Conservation (phyloP, 2,888 invertebrate species). For the Scaptomyza caliginosa region DNA sequence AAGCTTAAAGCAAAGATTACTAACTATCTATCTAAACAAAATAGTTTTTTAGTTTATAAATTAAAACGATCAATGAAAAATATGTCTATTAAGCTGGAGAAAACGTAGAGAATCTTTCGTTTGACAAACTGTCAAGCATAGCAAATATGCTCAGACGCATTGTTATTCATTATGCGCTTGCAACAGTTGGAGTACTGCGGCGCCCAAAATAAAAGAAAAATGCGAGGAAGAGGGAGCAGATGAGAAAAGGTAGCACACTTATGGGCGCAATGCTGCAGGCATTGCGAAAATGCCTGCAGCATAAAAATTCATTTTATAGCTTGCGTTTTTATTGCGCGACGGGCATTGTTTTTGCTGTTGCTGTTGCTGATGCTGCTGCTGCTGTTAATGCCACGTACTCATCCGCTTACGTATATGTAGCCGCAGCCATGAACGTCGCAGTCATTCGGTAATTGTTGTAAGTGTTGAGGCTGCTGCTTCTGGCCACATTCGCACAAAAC, state of each 20-base stretch:
- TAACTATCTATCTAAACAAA: no score
- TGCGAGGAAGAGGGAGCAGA: not conserved
- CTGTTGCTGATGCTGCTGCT: slow-evolving; percentile 1
- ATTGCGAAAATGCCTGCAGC: slow-evolving; percentile 75
- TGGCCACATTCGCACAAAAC: slow-evolving; percentile 3
- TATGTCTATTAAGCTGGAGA: no score
- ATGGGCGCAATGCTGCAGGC: slow-evolving; percentile 64
- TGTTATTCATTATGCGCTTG: not conserved
- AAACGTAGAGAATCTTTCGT: not conserved
- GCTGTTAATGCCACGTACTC: not conserved
- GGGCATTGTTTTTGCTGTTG: slow-evolving; percentile 48
- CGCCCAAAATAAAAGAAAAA: not conserved
- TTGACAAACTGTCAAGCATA: slow-evolving; percentile 1
- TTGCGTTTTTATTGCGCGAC: slow-evolving; percentile 63
- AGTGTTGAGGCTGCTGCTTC: slow-evolving; percentile 11
- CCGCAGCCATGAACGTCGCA: slow-evolving; percentile 11
- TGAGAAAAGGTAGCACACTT: slow-evolving; percentile 57
- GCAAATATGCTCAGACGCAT: slow-evolving; percentile 14
- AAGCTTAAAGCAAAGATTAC: no score
- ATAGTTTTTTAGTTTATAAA: no score
- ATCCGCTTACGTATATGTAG: not conserved
- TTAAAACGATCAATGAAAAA: no score
- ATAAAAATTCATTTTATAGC: slow-evolving; percentile 79
- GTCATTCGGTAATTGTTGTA: slow-evolving; percentile 40
- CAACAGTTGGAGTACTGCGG: slow-evolving; percentile 8